phyloP scores from a whole-genome alignment of 2,888 invertebrate species.

The Sinotaia quadrata region DNA sequence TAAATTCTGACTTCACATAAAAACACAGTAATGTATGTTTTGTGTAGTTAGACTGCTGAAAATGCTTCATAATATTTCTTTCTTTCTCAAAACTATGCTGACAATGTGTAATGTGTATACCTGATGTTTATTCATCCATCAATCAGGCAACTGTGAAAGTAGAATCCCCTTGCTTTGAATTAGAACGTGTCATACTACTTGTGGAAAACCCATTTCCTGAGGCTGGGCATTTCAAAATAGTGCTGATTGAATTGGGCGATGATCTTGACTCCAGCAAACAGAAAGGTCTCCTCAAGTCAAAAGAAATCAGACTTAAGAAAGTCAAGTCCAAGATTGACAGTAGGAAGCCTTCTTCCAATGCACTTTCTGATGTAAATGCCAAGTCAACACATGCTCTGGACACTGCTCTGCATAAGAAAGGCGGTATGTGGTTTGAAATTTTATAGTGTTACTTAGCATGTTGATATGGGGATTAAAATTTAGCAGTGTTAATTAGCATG shows the following conservation, averaged over 20 bases:
- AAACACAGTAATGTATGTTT: too few relatives aligned
- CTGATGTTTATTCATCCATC: slow-evolving; percentile 1
- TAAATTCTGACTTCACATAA: too few relatives aligned
- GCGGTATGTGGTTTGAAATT: not conserved
- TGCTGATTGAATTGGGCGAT: slow-evolving; percentile 62
- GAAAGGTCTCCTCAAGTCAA: slow-evolving; percentile 45
- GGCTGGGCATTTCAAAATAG: slow-evolving; percentile 65
- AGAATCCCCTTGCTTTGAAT: slow-evolving; percentile 69
- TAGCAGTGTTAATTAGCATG: not conserved
- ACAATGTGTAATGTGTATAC: not conserved
- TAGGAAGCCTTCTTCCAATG: slow-evolving; percentile 54
- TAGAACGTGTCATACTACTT: slow-evolving; percentile 60
- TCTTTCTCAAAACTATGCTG: too few relatives aligned
- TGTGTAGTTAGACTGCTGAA: too few relatives aligned
- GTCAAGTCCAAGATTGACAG: slow-evolving; percentile 61
- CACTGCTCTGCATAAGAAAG: too few relatives aligned
- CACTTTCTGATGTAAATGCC: too few relatives aligned
- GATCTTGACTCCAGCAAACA: slow-evolving; percentile 46
- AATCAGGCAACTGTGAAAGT: slow-evolving; percentile 62
- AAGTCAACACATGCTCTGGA: too few relatives aligned
- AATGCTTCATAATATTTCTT: too few relatives aligned
- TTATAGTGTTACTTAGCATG: not conserved
- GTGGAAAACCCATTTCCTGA: slow-evolving; percentile 69
- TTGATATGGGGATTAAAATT: not conserved
- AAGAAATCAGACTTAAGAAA: slow-evolving; percentile 52